Conservation (phyloP, 2,113 vertebrate genomes). For the Litocranius walleri region DNA sequence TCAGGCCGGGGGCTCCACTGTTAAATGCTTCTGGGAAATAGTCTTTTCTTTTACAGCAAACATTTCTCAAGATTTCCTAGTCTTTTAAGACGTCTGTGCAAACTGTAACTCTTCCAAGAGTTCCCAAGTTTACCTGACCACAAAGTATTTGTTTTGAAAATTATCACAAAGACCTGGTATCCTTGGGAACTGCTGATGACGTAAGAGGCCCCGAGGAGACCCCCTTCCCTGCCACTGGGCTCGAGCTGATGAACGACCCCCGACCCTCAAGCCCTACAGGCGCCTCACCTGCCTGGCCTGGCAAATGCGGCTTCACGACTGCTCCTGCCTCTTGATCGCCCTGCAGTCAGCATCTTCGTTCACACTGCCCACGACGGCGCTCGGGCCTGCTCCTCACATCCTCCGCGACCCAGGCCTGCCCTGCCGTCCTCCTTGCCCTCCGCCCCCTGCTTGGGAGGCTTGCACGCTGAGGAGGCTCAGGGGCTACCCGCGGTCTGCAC, state of each 20-base stretch:
- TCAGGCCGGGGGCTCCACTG: neutral
- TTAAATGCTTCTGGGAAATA: neutral
- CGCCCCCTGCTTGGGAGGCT: neutral
- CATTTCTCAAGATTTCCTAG: neutral
- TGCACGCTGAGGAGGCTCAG: neutral
- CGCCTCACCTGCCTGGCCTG: too few relatives aligned
- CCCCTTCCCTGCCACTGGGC: neutral
- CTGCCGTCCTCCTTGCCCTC: accelerated
- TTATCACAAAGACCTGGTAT: neutral
- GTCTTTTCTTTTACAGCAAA: neutral
- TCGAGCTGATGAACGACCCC: neutral
- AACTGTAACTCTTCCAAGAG: neutral
- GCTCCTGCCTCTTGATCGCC: too few relatives aligned
- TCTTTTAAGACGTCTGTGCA: neutral
- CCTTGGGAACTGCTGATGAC: accelerated
- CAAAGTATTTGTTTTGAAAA: neutral
- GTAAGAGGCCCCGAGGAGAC: neutral
- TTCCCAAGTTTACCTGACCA: neutral
- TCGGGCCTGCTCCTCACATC: neutral
- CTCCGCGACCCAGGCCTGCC: neutral
- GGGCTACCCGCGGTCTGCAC: accelerated
- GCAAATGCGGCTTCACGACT: accelerated
- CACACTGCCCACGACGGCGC: accelerated
- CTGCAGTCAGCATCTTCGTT: accelerated
- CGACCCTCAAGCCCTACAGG: accelerated